These are phyloP conservation scores for Stomatorhinus walkeri DNA, from an alignment of 2,797 vertebrate genomes.

Conservation along the genomic window DNA sequence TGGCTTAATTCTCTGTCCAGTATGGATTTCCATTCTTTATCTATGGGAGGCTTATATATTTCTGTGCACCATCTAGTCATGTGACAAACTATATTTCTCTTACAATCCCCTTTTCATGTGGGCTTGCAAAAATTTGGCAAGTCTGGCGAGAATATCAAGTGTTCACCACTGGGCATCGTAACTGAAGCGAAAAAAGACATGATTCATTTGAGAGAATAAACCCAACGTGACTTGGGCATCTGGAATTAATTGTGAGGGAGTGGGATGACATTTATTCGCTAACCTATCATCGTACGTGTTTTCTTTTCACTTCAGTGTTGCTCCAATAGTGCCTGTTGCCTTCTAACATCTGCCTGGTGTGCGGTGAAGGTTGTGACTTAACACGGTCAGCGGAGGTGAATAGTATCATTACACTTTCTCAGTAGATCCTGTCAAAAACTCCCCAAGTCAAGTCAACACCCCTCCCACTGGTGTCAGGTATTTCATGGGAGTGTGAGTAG, in stretches of 20 bases:
- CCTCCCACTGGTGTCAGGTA: background rate
- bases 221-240: background rate
- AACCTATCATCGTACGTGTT: background rate
- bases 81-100: background rate
- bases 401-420: background rate
- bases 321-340: background rate
- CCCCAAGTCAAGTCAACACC: background rate
- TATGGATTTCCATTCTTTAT: background rate
- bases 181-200: background rate
- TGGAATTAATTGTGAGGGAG: constrained; percentile 9
- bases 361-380: background rate
- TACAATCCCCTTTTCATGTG: background rate
- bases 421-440: background rate
- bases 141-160: background rate
- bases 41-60: background rate
- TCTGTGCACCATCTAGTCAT: background rate
- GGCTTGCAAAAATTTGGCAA: background rate
- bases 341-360: constrained; percentile 8
- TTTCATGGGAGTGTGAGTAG: background rate
- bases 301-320: background rate
- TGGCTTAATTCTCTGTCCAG: background rate
- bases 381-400: background rate
- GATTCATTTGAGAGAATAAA: constrained; percentile 3
- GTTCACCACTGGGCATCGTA: background rate
- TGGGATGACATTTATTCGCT: background rate